Conservation (phyloP, 1,140 invertebrate genomes). For the Drosophila pruinosa region DNA sequence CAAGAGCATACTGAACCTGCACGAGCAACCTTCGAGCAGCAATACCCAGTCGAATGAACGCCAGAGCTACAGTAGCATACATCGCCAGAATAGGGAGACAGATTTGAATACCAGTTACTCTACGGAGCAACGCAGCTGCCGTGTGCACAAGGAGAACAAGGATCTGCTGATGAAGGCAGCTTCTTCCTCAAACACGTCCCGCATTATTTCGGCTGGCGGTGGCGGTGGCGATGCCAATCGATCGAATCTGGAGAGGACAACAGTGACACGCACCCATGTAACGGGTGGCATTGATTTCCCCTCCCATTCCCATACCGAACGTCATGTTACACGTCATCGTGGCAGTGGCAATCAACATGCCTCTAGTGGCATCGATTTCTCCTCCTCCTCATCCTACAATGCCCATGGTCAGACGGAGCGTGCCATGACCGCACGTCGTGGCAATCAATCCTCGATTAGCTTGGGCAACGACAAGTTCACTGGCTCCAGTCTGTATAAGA, state of each 20-base stretch:
- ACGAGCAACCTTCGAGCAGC: slow-evolving; percentile 85
- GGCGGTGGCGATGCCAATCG: slow-evolving; percentile 48
- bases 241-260: slow-evolving; percentile 84
- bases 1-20: slow-evolving; percentile 90
- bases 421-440: slow-evolving; percentile 84
- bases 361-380: slow-evolving; percentile 67
- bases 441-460: slow-evolving; percentile 89
- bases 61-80: slow-evolving; percentile 89
- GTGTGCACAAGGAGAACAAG: slow-evolving; percentile 86
- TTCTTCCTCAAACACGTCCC: slow-evolving; percentile 54
- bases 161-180: slow-evolving; percentile 61
- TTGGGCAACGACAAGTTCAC: slow-evolving; percentile 86
- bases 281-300: slow-evolving; percentile 85
- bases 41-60: slow-evolving; percentile 84
- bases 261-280: slow-evolving; percentile 86
- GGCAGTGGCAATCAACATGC: slow-evolving; percentile 46
- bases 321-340: slow-evolving; percentile 51
- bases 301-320: slow-evolving; percentile 86
- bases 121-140: slow-evolving; percentile 87
- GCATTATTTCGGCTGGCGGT: slow-evolving; percentile 59
- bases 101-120: slow-evolving; percentile 51
- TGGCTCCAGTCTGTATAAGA: slow-evolving; percentile 88
- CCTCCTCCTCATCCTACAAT: slow-evolving; percentile 51
- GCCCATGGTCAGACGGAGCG: slow-evolving; percentile 78
- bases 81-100: slow-evolving; percentile 85